Conservation (phyloP, 2,113 vertebrate species). For the Apistogramma diplotaenia region DNA sequence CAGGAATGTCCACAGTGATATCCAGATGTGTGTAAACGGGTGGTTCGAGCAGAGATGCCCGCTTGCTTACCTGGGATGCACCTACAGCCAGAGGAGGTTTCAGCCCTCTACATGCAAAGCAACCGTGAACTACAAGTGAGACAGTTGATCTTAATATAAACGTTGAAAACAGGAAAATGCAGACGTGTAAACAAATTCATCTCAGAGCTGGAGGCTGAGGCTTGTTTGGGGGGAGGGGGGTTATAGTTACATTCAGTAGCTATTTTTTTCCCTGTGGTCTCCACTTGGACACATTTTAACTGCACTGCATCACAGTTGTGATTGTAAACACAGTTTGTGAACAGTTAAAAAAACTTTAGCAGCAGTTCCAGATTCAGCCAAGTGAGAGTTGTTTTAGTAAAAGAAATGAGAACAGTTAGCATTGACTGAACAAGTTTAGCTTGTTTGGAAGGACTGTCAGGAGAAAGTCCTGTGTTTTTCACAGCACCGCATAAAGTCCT, state of each 20-base stretch:
- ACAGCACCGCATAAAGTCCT: too few relatives aligned
- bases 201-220: neutral
- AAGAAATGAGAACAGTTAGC: too few relatives aligned
- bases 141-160: neutral
- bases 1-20: constrained; percentile 89
- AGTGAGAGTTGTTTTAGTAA: neutral
- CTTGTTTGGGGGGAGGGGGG: neutral
- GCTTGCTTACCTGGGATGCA: constrained; percentile 92
- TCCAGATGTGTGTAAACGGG: constrained; percentile 88
- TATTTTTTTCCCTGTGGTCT: too few relatives aligned
- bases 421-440: too few relatives aligned
- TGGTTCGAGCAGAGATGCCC: constrained; percentile 97
- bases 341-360: neutral
- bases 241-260: too few relatives aligned
- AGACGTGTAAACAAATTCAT: neutral
- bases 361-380: neutral
- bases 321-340: neutral
- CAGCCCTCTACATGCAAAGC: constrained; percentile 82
- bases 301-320: neutral
- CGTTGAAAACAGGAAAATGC: neutral
- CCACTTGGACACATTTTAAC: neutral
- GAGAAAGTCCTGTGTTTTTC: too few relatives aligned
- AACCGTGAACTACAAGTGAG: constrained; percentile 82
- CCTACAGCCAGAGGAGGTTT: constrained; percentile 86
- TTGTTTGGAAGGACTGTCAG: too few relatives aligned